Evolutionary conservation across 2,888 invertebrate species (phyloP).

Genomic region (Anodontia alba): DNA sequence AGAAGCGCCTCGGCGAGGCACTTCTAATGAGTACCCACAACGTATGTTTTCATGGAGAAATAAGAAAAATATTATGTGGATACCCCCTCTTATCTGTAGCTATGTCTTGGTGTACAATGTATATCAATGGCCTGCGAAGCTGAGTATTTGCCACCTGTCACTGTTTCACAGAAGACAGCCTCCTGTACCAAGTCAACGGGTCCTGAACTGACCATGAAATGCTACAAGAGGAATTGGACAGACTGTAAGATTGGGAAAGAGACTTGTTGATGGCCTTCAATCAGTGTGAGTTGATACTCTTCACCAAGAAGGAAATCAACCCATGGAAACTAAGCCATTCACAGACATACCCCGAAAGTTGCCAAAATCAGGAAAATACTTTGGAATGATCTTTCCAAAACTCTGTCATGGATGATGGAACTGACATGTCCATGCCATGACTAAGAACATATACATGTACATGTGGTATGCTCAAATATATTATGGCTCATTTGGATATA

Average conservation of each 20-base stretch:
- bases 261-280: conserved; percentile 54
- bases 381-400: conserved; percentile 17
- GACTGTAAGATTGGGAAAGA: conserved; percentile 41
- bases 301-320: conserved; percentile 29
- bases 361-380: conserved; percentile 16
- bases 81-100: too few relatives aligned
- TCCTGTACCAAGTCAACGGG: conserved; percentile 40
- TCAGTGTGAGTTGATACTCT: conserved; percentile 39
- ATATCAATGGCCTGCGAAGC: conserved; percentile 58
- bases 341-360: neutral
- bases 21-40: too few relatives aligned
- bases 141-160: conserved; percentile 21
- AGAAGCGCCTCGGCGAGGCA: too few relatives aligned
- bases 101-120: too few relatives aligned
- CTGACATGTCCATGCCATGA: neutral
- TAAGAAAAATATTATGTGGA: too few relatives aligned
- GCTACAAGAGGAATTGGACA: conserved; percentile 51
- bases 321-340: conserved; percentile 4
- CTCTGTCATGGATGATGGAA: conserved; percentile 21
- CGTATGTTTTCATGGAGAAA: too few relatives aligned
- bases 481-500: too few relatives aligned
- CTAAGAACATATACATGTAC: neutral
- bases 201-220: neutral
- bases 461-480: too few relatives aligned
- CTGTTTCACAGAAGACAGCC: conserved; percentile 59